phyloP scores from a whole-genome alignment of 2,888 invertebrate genomes.

The Drosophila silvestris region DNA sequence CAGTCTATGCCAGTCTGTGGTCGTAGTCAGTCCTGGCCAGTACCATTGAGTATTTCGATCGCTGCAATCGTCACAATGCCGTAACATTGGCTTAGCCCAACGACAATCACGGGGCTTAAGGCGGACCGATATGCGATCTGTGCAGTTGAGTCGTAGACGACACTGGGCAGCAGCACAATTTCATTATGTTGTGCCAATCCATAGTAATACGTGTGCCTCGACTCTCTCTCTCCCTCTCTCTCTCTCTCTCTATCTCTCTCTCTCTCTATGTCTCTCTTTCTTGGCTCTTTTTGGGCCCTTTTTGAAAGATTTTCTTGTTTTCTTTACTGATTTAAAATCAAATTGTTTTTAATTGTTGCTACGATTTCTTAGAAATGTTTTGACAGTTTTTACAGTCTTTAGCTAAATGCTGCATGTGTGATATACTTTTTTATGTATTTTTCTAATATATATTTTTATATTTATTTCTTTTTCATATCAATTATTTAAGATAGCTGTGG shows the following conservation, averaged over 20 bases:
- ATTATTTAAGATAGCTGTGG: neutral
- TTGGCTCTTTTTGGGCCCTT: no score
- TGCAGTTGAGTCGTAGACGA: constrained; percentile 14
- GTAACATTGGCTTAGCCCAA: constrained; percentile 76
- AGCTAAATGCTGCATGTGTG: constrained; percentile 14
- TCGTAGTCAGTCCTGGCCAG: constrained; percentile 15
- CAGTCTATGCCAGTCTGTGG: neutral
- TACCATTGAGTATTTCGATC: constrained; percentile 21
- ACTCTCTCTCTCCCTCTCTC: constrained; percentile 9
- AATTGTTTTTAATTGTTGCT: constrained; percentile 75
- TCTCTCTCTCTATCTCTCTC: neutral
- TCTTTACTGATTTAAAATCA: constrained; percentile 75
- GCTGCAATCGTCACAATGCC: constrained; percentile 63
- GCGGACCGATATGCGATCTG: constrained; percentile 32
- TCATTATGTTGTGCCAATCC: constrained; percentile 77
- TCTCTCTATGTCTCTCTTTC: neutral
- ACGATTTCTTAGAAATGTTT: constrained; percentile 67
- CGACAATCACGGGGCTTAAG: constrained; percentile 69
- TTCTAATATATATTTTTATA: neutral
- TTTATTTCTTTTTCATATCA: neutral
- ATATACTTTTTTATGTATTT: neutral
- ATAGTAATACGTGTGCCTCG: constrained; percentile 54
- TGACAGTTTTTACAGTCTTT: constrained; percentile 47
- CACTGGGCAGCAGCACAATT: constrained; percentile 58
- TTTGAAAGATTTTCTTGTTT: constrained; percentile 44